Conservation (phyloP, 1,140 invertebrate species). For the Cheumatopsyche charites region DNA sequence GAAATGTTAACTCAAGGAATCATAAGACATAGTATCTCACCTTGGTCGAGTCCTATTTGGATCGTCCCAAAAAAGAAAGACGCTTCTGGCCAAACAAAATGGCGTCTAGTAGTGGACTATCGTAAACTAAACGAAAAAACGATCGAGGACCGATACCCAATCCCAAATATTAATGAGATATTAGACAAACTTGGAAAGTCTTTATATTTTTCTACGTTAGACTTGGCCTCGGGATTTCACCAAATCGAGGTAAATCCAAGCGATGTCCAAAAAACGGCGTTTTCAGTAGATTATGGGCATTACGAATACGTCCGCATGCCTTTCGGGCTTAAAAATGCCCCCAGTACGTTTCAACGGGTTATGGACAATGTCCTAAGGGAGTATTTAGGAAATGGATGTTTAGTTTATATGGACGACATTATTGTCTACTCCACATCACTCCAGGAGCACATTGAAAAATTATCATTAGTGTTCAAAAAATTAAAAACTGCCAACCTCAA, state of each 20-base stretch:
- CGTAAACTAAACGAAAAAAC: constrained; percentile 53
- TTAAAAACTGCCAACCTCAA: constrained; percentile 54
- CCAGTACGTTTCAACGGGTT: constrained; percentile 52
- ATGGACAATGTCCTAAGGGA: constrained; percentile 50
- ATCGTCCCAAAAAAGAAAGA: constrained; percentile 55
- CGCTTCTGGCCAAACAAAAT: constrained; percentile 53
- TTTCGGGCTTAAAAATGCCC: constrained; percentile 53
- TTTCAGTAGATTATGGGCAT: constrained; percentile 48
- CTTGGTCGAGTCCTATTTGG: constrained; percentile 52
- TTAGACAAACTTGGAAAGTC: constrained; percentile 53
- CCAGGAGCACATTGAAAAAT: constrained; percentile 48
- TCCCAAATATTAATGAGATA: constrained; percentile 58
- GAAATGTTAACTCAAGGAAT: constrained; percentile 42
- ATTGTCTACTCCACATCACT: constrained; percentile 18
- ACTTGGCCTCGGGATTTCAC: constrained; percentile 61
- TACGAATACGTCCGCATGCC: constrained; percentile 50
- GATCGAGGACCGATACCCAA: constrained; percentile 57
- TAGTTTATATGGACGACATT: constrained; percentile 60
- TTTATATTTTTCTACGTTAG: constrained; percentile 59
- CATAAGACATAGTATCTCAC: constrained; percentile 37
- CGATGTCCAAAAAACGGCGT: constrained; percentile 57
- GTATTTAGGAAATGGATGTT: constrained; percentile 45
- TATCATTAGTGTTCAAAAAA: constrained; percentile 52
- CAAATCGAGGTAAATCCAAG: constrained; percentile 56
- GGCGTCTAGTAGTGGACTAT: constrained; percentile 53